phyloP scores from a whole-genome alignment of 1,140 invertebrate species.

The Meteorus sp. region DNA sequence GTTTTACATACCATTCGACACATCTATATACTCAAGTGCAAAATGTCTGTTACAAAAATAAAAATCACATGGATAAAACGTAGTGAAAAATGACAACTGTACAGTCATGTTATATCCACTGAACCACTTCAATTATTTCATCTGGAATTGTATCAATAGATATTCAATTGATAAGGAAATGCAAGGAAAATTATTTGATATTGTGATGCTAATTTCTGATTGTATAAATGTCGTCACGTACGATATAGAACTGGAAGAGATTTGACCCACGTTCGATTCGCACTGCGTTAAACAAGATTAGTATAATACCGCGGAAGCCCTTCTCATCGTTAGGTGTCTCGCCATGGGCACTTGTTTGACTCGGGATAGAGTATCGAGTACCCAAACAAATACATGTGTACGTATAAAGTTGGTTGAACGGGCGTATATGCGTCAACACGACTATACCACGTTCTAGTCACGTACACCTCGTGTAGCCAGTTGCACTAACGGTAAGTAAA shows the following conservation, averaged over 20 bases:
- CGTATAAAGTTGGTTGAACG: neutral
- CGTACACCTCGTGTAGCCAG: too few species aligned
- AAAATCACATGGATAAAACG: neutral
- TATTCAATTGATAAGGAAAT: too few species aligned
- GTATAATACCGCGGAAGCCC: constrained; percentile 48
- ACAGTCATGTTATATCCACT: too few species aligned
- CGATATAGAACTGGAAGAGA: constrained; percentile 35
- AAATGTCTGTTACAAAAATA: too few species aligned
- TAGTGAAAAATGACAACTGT: neutral
- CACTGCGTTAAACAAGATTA: constrained; percentile 48
- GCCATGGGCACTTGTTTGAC: constrained; percentile 15
- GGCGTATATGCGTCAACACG: too few species aligned
- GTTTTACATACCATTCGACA: constrained; percentile 25
- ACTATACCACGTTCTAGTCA: too few species aligned
- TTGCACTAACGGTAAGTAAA: too few species aligned
- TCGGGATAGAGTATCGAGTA: neutral
- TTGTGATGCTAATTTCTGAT: too few species aligned
- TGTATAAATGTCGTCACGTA: constrained; percentile 30
- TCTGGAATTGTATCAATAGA: too few species aligned
- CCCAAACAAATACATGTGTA: neutral
- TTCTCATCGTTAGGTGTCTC: constrained; percentile 40
- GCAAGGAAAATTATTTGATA: too few species aligned
- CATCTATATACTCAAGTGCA: neutral
- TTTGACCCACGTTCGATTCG: too few species aligned
- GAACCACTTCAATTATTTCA: too few species aligned